Conservation (phyloP, 2,113 vertebrate genomes). For the Nesoenas mayeri region DNA sequence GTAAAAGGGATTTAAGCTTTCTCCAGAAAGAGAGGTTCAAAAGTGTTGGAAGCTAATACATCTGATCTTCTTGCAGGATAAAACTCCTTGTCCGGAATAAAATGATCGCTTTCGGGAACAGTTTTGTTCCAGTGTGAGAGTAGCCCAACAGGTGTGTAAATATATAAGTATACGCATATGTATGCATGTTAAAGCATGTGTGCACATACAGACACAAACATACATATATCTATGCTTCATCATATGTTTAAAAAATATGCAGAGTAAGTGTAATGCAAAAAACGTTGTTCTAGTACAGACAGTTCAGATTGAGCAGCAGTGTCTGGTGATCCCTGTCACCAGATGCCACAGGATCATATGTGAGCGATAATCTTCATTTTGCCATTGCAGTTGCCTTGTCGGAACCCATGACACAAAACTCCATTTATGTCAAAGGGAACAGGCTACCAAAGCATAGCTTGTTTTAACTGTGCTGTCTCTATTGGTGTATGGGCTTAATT, state of each 20-base stretch:
- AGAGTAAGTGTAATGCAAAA: not conserved
- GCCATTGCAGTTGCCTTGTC: not conserved
- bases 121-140: not conserved
- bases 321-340: not conserved
- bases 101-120: not conserved
- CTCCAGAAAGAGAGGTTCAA: not conserved
- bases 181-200: not conserved
- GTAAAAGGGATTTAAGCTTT: not conserved
- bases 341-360: not conserved
- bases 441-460: not conserved
- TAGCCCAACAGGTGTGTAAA: not conserved
- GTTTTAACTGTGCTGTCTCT: not conserved
- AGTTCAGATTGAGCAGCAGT: not conserved
- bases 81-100: not conserved
- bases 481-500: not conserved
- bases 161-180: accelerated
- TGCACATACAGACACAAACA: too few relatives aligned
- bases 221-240: not conserved
- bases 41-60: not conserved
- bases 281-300: not conserved
- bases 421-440: accelerated
- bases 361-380: not conserved
- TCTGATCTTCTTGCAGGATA: not conserved
- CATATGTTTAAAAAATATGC: not conserved
- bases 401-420: not conserved